Conservation (phyloP, 2,888 invertebrate genomes). For the Tipula helvola region DNA sequence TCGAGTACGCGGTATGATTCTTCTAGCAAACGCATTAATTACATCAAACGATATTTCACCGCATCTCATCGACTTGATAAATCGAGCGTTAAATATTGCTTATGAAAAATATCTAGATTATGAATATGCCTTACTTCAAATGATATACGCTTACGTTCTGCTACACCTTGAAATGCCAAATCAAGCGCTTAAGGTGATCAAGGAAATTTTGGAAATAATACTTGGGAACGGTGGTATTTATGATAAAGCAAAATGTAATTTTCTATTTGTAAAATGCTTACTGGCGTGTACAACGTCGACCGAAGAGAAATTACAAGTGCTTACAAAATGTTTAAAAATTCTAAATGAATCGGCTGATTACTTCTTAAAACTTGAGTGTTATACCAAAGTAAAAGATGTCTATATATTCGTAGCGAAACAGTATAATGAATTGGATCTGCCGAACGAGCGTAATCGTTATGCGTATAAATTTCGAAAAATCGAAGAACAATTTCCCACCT, state of each 20-base stretch:
- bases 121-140: conserved; percentile 57
- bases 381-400: conserved; percentile 55
- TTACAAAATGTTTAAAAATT: conserved; percentile 36
- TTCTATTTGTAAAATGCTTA: conserved; percentile 66
- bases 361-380: conserved; percentile 64
- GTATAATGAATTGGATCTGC: conserved; percentile 60
- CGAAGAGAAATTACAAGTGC: conserved; percentile 38
- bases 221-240: conserved; percentile 71
- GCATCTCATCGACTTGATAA: conserved; percentile 45
- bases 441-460: conserved; percentile 63
- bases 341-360: conserved; percentile 53
- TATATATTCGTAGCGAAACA: conserved; percentile 45
- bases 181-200: conserved; percentile 59
- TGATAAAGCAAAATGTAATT: conserved; percentile 63
- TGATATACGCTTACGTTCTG: conserved; percentile 69
- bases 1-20: conserved; percentile 52
- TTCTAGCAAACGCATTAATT: conserved; percentile 53
- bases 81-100: conserved; percentile 61
- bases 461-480: conserved; percentile 69
- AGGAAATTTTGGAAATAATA: conserved; percentile 54
- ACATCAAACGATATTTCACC: conserved; percentile 37
- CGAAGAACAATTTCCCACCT: conserved; percentile 54
- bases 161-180: conserved; percentile 61
- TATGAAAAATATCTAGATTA: conserved; percentile 65
- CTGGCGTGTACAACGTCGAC: conserved; percentile 48